Evolutionary conservation across 2,113 vertebrate species (phyloP), one percentile per base, ranked within the genome.

Genomic region (Trachemys scripta): DNA sequence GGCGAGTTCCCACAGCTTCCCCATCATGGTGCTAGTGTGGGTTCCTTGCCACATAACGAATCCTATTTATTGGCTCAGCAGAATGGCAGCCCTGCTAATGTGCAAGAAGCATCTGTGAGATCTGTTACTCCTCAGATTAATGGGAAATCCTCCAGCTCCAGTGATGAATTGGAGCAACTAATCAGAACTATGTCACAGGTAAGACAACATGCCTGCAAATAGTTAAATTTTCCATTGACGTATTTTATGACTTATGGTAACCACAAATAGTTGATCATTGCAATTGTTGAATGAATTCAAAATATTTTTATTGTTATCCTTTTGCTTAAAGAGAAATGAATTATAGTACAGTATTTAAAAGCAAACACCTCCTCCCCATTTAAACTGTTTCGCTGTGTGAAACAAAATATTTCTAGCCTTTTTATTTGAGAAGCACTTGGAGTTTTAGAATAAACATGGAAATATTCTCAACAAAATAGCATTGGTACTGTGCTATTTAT

Each of bases 151-250:
- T 88, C 98, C 53, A 96, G 93, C 11, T 88, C 98, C 51, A 96
- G 93, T 84, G 99, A 99, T 76, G 99, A 99, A 80, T 98, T 99
- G 88, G 99, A 99, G 75, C 98, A 98, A 35, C 95, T 99, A 42
- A 98, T 99, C 82, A 99, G 98, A 90, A 98, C 98, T 91, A 99
- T 99, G 99, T 99, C 99, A 38, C 99, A 99, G 98, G 99, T 99
- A 98, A 97, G 95, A 95, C 31, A 82, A n/a, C 0, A n/a, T 72
- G 93, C 35, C 90, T 84, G 16, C 16, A 85, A 1, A 92, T 90
- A 62, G 35, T 69, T 69, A 38, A 10, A 78, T 78, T 78, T 78
- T 47, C 22, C 13, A 27, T 45, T 78, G 22, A 78, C 8, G 10
- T 82, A 7, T 90, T 0, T 0, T 51, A 31, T 38, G 8, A 78